Base-by-base conservation (phyloP, 1,140 invertebrate genomes). In the Caenorhabditis latens region DNA sequence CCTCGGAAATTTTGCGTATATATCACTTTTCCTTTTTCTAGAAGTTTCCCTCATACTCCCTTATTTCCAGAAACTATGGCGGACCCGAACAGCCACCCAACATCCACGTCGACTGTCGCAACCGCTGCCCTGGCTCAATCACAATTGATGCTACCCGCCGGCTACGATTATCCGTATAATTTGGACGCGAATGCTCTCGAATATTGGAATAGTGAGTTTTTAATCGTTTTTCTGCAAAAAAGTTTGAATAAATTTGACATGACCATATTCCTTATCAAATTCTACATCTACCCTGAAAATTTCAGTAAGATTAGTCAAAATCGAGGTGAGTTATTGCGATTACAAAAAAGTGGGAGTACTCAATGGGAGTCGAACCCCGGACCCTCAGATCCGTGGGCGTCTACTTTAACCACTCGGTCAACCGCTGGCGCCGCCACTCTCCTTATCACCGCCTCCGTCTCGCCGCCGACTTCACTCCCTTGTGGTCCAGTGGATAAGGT, bases 141-240 rank as follows among this genome's bases (percentile, higher is more conserved):
- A 16, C 67, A 71, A n/a, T 42, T 42, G 19, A 46, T 71, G 67
- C 13, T 71, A 16, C 67, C 42, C 4, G 2, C 9, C 6, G 67
- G 42, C 14, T 71, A 71, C 42, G 67, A 71, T 8, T 79, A 79
- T n/a, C 13, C 71, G 43, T 50, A 50, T 32, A n/a, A 14, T 11
- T 19, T n/a, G n/a, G n/a, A n/a, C n/a, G n/a, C 24, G 32, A 42
- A 53, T 43, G 6, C 71, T 4, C 9, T n/a, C 8, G 71, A 79
- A 13, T 79, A 79, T 79, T 79, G 71, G 71, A 79, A 13, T 79
- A 21, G 71, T 79, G 6, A 79, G 71, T 50, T 24, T 79, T 50
- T 32, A 16, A 1, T 2, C 50, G 2, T 32, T 32, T 32, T 32
- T 32, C 16, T 2, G n/a, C n/a, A 1, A 9, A 58, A 58, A 58